phyloP scores from a whole-genome alignment of 2,113 vertebrate genomes.

The Ceyx margarethae region DNA sequence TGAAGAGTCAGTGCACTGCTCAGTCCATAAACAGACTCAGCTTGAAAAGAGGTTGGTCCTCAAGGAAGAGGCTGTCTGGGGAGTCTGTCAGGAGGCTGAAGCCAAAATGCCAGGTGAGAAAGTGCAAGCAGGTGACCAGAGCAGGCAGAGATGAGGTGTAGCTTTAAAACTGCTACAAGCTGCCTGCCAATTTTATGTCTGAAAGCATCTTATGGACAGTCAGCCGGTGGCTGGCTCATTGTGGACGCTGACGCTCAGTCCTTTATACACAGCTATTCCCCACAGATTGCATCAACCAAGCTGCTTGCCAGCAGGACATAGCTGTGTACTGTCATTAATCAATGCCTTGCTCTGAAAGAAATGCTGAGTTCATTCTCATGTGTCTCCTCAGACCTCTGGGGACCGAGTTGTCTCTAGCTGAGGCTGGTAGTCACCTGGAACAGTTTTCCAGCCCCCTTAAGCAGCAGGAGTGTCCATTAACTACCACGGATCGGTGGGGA shows the following conservation, averaged over 20 bases:
- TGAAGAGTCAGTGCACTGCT: too few species aligned
- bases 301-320: constrained; percentile 72
- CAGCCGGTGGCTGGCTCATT: not conserved
- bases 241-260: not conserved
- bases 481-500: constrained; percentile 75
- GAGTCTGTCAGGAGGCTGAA: not conserved
- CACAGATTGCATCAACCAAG: constrained; percentile 2
- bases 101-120: not conserved
- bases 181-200: not conserved
- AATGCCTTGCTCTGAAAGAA: constrained; percentile 72
- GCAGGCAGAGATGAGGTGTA: not conserved
- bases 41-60: too few species aligned
- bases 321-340: constrained; percentile 78
- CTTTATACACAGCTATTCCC: not conserved
- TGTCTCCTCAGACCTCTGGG: constrained; percentile 74
- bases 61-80: fast-evolving
- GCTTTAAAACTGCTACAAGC: not conserved
- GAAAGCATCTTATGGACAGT: not conserved
- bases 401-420: constrained; percentile 70
- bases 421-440: constrained; percentile 82
- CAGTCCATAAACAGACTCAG: too few species aligned
- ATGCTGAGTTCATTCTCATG: constrained; percentile 69
- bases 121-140: not conserved
- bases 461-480: constrained; percentile 87
- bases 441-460: constrained; percentile 74